Evolutionary conservation across 2,113 vertebrate genomes (phyloP).

Genomic region (Tachycineta bicolor): DNA sequence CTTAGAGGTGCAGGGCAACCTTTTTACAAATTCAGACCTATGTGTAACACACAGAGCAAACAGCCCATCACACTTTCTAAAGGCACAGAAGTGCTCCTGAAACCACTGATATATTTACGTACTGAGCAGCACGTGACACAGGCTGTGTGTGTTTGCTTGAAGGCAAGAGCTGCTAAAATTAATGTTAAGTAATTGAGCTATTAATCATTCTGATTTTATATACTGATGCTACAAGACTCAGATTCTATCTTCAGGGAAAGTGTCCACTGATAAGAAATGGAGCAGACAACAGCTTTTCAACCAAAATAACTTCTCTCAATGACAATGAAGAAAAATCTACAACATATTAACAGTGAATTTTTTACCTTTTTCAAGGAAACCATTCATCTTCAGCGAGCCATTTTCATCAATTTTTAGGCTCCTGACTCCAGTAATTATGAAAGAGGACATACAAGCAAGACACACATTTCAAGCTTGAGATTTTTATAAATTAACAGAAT

Average conservation of each 20-base stretch:
- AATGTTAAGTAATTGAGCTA: constrained; percentile 56
- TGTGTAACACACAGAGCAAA: background rate
- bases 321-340: background rate
- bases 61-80: background rate
- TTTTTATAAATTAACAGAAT: background rate
- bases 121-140: background rate
- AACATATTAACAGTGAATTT: background rate
- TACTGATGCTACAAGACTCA: constrained; percentile 18
- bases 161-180: constrained; percentile 32
- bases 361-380: background rate
- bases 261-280: background rate
- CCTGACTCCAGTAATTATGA: background rate
- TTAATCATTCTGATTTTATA: constrained; percentile 56
- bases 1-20: background rate
- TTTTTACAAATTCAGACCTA: background rate
- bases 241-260: constrained; percentile 51
- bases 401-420: background rate
- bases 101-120: background rate
- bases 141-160: background rate
- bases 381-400: background rate
- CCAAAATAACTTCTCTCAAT: background rate
- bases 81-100: background rate
- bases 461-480: background rate
- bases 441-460: background rate
- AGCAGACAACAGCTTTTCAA: background rate